A percentile compares a stretch with the other conserved stretches of the same genome.
These are phyloP conservation scores for Zonotrichia leucophrys DNA, from an alignment of 2,113 vertebrate genomes.

Conservation along the genomic window DNA sequence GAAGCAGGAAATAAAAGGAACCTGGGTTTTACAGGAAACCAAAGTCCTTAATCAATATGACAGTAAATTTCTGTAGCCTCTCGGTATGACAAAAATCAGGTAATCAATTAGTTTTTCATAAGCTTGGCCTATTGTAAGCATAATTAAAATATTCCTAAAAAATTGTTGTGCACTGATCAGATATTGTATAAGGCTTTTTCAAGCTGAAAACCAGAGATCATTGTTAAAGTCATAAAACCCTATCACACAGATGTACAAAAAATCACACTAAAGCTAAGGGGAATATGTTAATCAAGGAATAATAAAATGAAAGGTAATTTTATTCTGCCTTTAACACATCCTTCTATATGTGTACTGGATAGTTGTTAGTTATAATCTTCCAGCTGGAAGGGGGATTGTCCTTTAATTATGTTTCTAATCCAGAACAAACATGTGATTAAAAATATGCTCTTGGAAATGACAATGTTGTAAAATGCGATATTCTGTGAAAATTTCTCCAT, in stretches of 20 bases:
- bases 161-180: not conserved
- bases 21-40: not conserved
- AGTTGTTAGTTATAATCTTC: not conserved
- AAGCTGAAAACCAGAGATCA: constrained; percentile 1
- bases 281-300: not conserved
- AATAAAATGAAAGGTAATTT: constrained; percentile 7
- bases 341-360: not conserved
- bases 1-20: not conserved
- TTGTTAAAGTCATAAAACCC: not conserved
- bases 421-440: not conserved
- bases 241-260: not conserved
- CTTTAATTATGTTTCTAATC: not conserved
- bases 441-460: constrained; percentile 18
- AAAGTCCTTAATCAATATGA: constrained; percentile 23
- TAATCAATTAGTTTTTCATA: constrained; percentile 17
- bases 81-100: constrained; percentile 9
- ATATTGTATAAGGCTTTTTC: not conserved
- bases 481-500: constrained; percentile 23
- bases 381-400: not conserved
- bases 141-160: constrained; percentile 37
- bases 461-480: not conserved
- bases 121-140: not conserved
- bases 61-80: not conserved
- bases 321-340: not conserved
- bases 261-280: not conserved